Evolutionary conservation across 2,113 vertebrate genomes (phyloP).

Genomic region (Nyctibius bracteatus): DNA sequence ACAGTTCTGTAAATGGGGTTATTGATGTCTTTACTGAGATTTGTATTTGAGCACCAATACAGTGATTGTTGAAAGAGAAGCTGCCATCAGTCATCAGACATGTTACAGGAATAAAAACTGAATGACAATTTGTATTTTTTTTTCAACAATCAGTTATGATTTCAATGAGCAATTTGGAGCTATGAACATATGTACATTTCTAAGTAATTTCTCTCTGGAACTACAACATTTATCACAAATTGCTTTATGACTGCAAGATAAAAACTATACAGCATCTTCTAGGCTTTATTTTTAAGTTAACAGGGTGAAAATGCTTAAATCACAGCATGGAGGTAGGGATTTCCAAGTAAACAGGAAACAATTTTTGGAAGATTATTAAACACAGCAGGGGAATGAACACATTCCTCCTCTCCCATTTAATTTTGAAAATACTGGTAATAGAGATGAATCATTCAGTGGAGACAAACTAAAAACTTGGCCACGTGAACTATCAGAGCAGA

Average conservation of each 20-base stretch:
- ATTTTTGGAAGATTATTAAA: constrained; percentile 43
- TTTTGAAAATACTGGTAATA: constrained; percentile 48
- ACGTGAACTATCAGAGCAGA: neutral
- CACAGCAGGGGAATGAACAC: constrained; percentile 20
- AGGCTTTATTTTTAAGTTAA: neutral
- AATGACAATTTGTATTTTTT: neutral
- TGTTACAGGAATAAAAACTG: neutral
- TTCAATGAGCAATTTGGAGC: neutral
- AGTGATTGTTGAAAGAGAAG: neutral
- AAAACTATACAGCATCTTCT: neutral
- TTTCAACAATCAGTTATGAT: neutral
- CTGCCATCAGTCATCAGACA: neutral
- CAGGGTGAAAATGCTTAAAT: neutral
- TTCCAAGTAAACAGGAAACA: constrained; percentile 54
- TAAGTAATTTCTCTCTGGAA: neutral
- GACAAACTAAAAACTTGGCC: neutral
- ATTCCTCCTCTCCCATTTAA: constrained; percentile 46
- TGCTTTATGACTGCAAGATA: neutral
- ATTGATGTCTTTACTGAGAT: neutral
- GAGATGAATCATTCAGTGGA: constrained; percentile 33
- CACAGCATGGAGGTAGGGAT: constrained; percentile 5
- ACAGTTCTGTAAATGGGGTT: neutral
- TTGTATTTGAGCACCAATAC: neutral
- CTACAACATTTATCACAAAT: constrained; percentile 11
- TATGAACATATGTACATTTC: neutral